phyloP scores from a whole-genome alignment of 2,888 invertebrate species.

The Leucophenga maculata region DNA sequence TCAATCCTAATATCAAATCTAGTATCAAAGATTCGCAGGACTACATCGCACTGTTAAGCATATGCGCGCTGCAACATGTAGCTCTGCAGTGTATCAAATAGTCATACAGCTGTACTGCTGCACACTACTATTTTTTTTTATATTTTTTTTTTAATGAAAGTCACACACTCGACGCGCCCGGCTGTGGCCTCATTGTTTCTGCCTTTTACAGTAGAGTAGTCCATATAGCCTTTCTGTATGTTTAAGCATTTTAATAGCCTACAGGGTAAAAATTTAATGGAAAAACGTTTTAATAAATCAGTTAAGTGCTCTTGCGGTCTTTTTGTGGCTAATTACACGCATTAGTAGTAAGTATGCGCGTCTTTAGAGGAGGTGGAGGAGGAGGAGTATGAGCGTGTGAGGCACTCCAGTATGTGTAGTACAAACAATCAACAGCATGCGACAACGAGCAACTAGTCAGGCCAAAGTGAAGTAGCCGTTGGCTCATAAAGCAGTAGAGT shows the following conservation, averaged over 20 bases:
- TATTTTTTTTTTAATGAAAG: slow-evolving; percentile 27
- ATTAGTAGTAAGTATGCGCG: slow-evolving; percentile 45
- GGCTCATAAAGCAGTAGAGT: not conserved
- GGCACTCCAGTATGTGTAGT: not conserved
- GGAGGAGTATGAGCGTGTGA: not conserved
- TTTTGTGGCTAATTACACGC: slow-evolving; percentile 67
- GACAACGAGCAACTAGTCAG: not conserved
- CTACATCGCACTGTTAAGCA: no score
- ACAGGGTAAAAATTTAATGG: slow-evolving; percentile 66
- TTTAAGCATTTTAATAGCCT: slow-evolving; percentile 59
- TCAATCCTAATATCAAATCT: no score
- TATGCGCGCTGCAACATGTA: no score
- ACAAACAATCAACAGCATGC: not conserved
- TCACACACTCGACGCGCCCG: slow-evolving; percentile 11
- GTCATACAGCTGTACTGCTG: slow-evolving; percentile 51
- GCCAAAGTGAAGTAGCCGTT: no score
- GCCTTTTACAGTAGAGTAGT: slow-evolving; percentile 28
- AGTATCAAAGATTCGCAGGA: no score
- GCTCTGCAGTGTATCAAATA: slow-evolving; percentile 46
- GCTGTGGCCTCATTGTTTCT: slow-evolving; percentile 1
- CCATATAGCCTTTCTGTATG: slow-evolving; percentile 28
- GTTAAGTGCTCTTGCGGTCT: slow-evolving; percentile 66
- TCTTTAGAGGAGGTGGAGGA: no score
- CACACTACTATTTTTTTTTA: not conserved
- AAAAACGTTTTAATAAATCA: slow-evolving; percentile 66